Evolutionary conservation across 1,140 invertebrate species (phyloP).

Genomic region (Lanistes nyassanus): DNA sequence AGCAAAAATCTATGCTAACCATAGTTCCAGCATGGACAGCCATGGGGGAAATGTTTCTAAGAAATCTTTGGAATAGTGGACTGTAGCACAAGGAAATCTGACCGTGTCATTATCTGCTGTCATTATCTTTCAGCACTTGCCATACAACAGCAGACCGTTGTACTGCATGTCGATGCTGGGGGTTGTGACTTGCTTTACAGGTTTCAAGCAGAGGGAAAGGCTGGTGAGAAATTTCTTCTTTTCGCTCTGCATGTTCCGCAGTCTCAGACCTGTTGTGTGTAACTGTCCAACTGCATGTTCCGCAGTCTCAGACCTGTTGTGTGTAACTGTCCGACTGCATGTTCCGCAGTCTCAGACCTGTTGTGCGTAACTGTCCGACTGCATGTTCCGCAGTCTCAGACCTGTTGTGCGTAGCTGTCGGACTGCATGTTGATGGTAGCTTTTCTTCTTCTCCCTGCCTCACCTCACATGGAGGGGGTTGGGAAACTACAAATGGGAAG

Average conservation of each 20-base stretch:
- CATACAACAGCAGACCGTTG: constrained; percentile 80
- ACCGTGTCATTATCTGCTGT: constrained; percentile 18
- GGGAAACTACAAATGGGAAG: no score
- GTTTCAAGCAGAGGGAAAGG: constrained; percentile 71
- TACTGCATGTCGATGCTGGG: constrained; percentile 88
- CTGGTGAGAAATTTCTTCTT: constrained; percentile 41
- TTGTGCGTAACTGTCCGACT: not conserved
- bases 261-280: not conserved
- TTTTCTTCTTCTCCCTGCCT: no score
- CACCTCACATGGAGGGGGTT: no score
- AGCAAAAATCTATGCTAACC: no score
- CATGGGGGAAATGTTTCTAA: no score
- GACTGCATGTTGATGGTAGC: no score
- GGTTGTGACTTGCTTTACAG: constrained; percentile 88
- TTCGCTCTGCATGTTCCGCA: constrained; percentile 6
- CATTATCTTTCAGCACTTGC: constrained; percentile 75
- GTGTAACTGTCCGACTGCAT: not conserved
- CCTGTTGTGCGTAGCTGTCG: not conserved
- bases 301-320: not conserved
- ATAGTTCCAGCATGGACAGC: no score
- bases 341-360: not conserved
- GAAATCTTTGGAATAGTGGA: no score
- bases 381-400: not conserved
- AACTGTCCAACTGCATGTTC: not conserved
- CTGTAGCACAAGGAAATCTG: not conserved